Conservation (phyloP, 2,113 vertebrate genomes). For the Oreochromis spilurus region DNA sequence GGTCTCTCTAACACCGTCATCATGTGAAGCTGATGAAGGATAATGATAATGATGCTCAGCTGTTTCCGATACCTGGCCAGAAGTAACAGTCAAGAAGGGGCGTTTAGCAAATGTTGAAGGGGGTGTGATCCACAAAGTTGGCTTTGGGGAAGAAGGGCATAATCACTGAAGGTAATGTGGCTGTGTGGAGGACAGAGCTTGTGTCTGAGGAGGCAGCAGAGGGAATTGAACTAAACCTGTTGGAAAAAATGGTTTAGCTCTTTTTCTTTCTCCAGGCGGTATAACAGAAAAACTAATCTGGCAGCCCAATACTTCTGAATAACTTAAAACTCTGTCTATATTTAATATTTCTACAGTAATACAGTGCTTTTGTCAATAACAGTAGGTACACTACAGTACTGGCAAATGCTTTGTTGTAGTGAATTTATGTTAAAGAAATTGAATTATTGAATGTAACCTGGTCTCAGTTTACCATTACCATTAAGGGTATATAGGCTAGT, state of each 20-base stretch:
- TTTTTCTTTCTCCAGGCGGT: not conserved
- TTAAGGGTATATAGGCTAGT: accelerated
- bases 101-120: not conserved
- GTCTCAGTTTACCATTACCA: not conserved
- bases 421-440: not conserved
- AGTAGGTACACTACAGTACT: not conserved
- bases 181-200: not conserved
- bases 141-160: accelerated
- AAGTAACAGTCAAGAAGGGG: not conserved
- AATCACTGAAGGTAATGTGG: not conserved
- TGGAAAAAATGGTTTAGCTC: not conserved
- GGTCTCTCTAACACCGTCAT: not conserved
- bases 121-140: not conserved
- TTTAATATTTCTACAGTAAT: not conserved
- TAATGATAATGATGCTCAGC: not conserved
- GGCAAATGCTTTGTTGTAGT: not conserved
- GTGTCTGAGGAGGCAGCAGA: not conserved
- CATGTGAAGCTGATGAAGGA: not conserved
- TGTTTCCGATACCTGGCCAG: not conserved
- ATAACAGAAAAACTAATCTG: not conserved
- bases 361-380: not conserved
- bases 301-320: not conserved
- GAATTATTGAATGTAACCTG: not conserved
- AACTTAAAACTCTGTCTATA: not conserved
- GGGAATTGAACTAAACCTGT: not conserved